Conservation (phyloP, 2,888 invertebrate genomes). For the Cetonia aurata region DNA sequence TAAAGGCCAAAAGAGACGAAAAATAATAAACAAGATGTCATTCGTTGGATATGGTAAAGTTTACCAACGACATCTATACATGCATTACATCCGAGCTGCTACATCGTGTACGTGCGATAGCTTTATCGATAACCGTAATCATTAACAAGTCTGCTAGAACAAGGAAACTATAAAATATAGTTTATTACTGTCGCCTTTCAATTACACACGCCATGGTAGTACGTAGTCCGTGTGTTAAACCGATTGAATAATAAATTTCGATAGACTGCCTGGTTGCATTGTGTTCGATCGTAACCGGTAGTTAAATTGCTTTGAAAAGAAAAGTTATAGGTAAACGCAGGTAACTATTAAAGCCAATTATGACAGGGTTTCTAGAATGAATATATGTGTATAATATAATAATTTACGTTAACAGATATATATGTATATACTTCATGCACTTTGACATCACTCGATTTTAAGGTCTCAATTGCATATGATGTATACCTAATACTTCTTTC, state of each 20-base stretch:
- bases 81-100: too few species aligned
- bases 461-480: too few species aligned
- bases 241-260: slow-evolving; percentile 35
- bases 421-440: too few species aligned
- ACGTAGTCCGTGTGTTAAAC: slow-evolving; percentile 11
- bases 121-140: slow-evolving; percentile 30
- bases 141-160: slow-evolving; percentile 38
- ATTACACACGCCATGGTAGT: background rate
- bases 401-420: background rate
- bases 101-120: background rate
- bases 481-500: too few species aligned
- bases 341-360: slow-evolving; percentile 10
- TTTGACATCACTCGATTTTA: background rate
- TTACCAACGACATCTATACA: slow-evolving; percentile 5
- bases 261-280: slow-evolving; percentile 24
- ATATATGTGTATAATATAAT: too few species aligned
- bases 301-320: slow-evolving; percentile 11
- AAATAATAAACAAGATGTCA: too few species aligned
- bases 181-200: slow-evolving; percentile 40
- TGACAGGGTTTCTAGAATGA: background rate
- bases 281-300: slow-evolving; percentile 16
- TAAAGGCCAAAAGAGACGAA: background rate
- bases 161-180: slow-evolving; percentile 43
- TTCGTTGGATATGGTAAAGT: background rate
- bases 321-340: slow-evolving; percentile 14